Evolutionary conservation across 37 sponge, comb jelly and placozoan genomes (phyloP), one percentile per base, ranked within the genome.

Genomic region (Tethya wilhelma): DNA sequence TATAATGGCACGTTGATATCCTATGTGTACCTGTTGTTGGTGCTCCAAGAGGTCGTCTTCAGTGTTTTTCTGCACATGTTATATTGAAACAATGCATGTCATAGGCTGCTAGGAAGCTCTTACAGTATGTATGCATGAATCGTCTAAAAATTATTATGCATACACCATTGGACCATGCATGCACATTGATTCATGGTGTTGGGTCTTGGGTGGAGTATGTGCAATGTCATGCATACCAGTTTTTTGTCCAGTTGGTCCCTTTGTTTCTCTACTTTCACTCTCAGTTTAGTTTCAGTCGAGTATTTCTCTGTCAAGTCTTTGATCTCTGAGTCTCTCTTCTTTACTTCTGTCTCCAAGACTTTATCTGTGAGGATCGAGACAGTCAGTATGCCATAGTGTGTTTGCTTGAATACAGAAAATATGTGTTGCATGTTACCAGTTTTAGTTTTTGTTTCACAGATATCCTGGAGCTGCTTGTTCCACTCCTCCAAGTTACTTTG

Each of bases 401-500:
- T 37, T 36, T 26, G 8, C 8, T 22, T 26, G 11, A 36, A 67
- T 31, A 36, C 12, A 6, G 40, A 29, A 31, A 30, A 31, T 36
- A 37, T 19, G 65, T 65, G 3, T 20, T 44, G 22, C 7, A 12
- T 46, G 64, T 63, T 56, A 93, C 93, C 95, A 78, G 87, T 77
- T 32, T 78, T 39, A 45, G 60, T 42, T 77, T 88, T 95, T 41
- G 84, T 90, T 7, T 74, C 57, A 2, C 32, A 23, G 8, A 95
- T 82, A 12, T 72, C 72, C n/a, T 90, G 38, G 64, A 95, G 69
- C 30, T 95, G 67, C 20, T 77, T 57, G 45, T 90, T 73, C 95
- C 95, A 95, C 1, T 64, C 78, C 59, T 90, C 75, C 44, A 95
- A 44, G 34, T 73, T 81, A 22, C 57, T 72, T 42, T 90, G 88